phyloP scores from a whole-genome alignment of 2,797 vertebrate genomes.

The Telmatherina bonti region DNA sequence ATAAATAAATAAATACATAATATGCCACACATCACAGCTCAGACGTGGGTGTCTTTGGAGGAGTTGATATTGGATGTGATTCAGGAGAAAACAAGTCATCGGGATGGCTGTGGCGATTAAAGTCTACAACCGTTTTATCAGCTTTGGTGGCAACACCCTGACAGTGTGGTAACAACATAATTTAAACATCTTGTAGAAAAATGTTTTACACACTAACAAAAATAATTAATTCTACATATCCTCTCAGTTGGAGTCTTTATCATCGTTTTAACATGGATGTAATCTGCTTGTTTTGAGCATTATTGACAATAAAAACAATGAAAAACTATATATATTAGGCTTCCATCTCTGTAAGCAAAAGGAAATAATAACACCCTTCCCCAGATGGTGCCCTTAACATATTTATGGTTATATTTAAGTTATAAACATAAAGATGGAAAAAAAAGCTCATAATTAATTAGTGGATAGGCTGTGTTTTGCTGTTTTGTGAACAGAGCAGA shows the following conservation, averaged over 20 bases:
- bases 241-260: slow-evolving; percentile 19
- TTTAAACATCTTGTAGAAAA: slow-evolving; percentile 40
- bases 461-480: neutral
- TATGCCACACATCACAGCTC: slow-evolving; percentile 66
- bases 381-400: too few species aligned
- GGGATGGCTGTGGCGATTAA: slow-evolving; percentile 35
- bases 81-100: slow-evolving; percentile 50
- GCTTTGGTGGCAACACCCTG: slow-evolving; percentile 55
- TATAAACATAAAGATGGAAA: neutral
- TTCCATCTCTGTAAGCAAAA: neutral
- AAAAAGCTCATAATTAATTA: neutral
- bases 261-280: neutral
- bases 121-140: slow-evolving; percentile 49
- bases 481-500: neutral
- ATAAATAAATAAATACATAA: slow-evolving; percentile 61
- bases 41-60: slow-evolving; percentile 66
- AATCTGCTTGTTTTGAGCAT: neutral
- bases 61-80: slow-evolving; percentile 50
- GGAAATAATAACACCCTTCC: too few species aligned
- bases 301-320: neutral
- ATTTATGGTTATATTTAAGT: too few species aligned
- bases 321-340: neutral
- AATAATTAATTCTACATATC: slow-evolving; percentile 37
- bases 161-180: slow-evolving; percentile 45
- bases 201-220: slow-evolving; percentile 27